A percentile compares a stretch with the other conserved stretches of the same genome.
Evolutionary conservation across 2,888 invertebrate genomes (phyloP).

Genomic region (Brenthis ino): DNA sequence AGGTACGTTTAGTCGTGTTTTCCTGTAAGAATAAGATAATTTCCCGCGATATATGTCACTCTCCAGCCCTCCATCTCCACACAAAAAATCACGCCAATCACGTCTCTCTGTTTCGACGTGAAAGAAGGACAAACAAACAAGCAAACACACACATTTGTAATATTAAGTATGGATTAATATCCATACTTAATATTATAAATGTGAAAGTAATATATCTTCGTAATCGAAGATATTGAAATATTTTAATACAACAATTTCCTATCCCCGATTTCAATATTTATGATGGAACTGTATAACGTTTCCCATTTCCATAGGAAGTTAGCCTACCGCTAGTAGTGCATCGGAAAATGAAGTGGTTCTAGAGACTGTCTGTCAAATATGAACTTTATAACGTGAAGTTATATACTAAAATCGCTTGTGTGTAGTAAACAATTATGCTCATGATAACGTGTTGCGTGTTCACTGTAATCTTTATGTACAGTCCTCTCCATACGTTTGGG

Average conservation of each 20-base stretch:
- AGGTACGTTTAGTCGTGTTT: too few species aligned
- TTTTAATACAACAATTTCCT: slow-evolving; percentile 16
- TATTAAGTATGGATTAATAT: neutral
- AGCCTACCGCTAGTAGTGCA: slow-evolving; percentile 11
- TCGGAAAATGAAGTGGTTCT: slow-evolving; percentile 10
- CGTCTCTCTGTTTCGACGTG: too few species aligned
- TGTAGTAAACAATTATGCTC: slow-evolving; percentile 3
- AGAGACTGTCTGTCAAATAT: neutral
- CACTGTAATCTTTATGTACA: neutral
- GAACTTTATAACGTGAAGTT: neutral
- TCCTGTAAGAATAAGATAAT: too few species aligned
- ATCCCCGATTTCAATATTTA: neutral
- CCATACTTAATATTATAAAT: too few species aligned
- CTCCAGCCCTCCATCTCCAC: too few species aligned
- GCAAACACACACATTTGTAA: neutral
- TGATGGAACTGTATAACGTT: slow-evolving; percentile 4
- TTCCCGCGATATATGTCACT: too few species aligned
- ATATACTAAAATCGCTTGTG: neutral
- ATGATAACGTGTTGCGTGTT: slow-evolving; percentile 14
- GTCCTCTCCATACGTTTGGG: neutral
- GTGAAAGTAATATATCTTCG: too few species aligned
- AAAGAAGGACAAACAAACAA: too few species aligned
- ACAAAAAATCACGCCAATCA: too few species aligned
- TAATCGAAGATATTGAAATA: neutral
- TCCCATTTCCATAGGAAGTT: slow-evolving; percentile 14